phyloP scores from a whole-genome alignment of 1,140 invertebrate species.

The Littorina saxatilis region DNA sequence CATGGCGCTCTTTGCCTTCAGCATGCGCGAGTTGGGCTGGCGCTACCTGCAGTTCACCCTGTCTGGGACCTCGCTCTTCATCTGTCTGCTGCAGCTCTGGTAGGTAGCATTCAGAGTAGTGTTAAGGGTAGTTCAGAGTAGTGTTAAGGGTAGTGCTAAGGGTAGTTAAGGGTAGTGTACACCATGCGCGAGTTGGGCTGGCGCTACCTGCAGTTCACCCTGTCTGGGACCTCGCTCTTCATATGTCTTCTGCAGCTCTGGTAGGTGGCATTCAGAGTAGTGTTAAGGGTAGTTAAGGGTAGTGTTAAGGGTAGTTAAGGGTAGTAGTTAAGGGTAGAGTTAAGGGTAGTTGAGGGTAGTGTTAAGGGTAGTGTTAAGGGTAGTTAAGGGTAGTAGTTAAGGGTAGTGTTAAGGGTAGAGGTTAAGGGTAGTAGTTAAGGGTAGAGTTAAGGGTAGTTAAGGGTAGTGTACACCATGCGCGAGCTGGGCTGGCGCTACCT shows the following conservation, averaged over 20 bases:
- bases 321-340: not conserved
- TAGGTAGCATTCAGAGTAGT: no score
- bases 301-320: no score
- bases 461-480: not conserved
- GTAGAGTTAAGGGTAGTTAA: no score
- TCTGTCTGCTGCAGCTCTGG: conserved; percentile 9
- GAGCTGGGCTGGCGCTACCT: not conserved
- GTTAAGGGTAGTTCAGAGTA: no score
- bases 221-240: not conserved
- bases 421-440: no score
- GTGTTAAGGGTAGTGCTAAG: no score
- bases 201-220: not conserved
- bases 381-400: not conserved
- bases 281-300: no score
- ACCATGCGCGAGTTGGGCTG: not conserved
- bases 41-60: conserved; percentile 45
- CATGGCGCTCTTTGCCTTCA: conserved; percentile 47
- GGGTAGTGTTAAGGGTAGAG: no score
- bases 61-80: conserved; percentile 7
- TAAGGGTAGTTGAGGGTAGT: not conserved
- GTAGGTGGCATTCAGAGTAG: not conserved
- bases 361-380: not conserved
- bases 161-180: not conserved
- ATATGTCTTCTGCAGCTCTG: not conserved
- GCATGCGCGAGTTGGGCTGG: conserved; percentile 45